Evolutionary conservation across 2,113 vertebrate genomes (phyloP).

Genomic region (Eurypyga helias): DNA sequence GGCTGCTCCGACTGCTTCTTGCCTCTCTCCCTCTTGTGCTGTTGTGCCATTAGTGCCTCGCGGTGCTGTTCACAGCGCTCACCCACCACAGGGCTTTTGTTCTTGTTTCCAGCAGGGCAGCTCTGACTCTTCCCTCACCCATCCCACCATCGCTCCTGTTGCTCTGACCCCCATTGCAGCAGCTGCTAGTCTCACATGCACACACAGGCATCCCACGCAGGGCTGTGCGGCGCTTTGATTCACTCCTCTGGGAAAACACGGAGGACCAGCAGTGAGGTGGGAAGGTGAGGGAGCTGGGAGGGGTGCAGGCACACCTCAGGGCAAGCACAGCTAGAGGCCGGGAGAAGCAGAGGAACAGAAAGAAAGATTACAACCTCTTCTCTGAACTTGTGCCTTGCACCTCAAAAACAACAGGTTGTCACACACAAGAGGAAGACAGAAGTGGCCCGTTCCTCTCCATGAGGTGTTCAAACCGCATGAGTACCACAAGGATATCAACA

Average conservation of each 20-base stretch:
- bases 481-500: background rate
- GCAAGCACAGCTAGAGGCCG: background rate
- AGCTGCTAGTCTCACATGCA: background rate
- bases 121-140: background rate
- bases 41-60: background rate
- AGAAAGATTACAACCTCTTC: background rate
- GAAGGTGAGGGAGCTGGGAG: background rate
- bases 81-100: background rate
- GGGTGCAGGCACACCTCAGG: background rate
- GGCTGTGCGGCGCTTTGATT: background rate
- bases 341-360: background rate
- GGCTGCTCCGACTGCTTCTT: background rate
- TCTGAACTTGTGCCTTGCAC: background rate
- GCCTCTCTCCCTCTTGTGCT: background rate
- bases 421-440: background rate
- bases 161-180: background rate
- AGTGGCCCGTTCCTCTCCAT: background rate
- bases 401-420: rapidly evolving
- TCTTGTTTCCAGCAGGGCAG: background rate
- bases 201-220: background rate
- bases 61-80: background rate
- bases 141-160: background rate
- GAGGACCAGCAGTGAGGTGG: background rate
- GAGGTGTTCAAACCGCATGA: background rate
- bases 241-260: background rate